A percentile compares a stretch with the other conserved stretches of the same genome.
phyloP scores from a whole-genome alignment of 2,888 invertebrate species.

The Erebia palarica region DNA sequence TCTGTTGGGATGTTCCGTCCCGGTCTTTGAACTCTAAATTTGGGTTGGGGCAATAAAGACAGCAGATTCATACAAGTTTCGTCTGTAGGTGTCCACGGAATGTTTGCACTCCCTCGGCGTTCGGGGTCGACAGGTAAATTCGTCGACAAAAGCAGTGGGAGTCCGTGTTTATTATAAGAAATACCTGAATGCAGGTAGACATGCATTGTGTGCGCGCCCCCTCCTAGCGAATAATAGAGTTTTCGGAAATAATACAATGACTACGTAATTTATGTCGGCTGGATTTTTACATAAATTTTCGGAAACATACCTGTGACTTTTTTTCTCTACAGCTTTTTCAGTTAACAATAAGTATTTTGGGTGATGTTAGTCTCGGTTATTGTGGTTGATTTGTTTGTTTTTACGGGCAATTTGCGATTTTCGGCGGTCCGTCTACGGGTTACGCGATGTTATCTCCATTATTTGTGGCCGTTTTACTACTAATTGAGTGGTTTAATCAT shows the following conservation, averaged over 20 bases:
- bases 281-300: constrained; percentile 68
- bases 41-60: constrained; percentile 46
- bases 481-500: constrained; percentile 70
- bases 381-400: constrained; percentile 72
- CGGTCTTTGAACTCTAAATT: constrained; percentile 37
- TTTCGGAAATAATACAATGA: constrained; percentile 80
- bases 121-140: constrained; percentile 71
- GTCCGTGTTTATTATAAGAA: constrained; percentile 71
- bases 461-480: constrained; percentile 51
- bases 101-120: constrained; percentile 71
- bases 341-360: constrained; percentile 59
- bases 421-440: constrained; percentile 55
- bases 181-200: constrained; percentile 75
- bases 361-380: constrained; percentile 67
- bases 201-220: constrained; percentile 69
- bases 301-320: constrained; percentile 66
- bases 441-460: constrained; percentile 51
- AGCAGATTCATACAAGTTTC: constrained; percentile 42
- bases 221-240: constrained; percentile 72
- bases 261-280: constrained; percentile 76
- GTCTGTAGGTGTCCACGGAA: constrained; percentile 60
- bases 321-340: constrained; percentile 49
- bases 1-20: constrained; percentile 42
- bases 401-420: constrained; percentile 75
- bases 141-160: constrained; percentile 72